phyloP scores from a whole-genome alignment of 2,797 vertebrate species.

The Octomys mimax region DNA sequence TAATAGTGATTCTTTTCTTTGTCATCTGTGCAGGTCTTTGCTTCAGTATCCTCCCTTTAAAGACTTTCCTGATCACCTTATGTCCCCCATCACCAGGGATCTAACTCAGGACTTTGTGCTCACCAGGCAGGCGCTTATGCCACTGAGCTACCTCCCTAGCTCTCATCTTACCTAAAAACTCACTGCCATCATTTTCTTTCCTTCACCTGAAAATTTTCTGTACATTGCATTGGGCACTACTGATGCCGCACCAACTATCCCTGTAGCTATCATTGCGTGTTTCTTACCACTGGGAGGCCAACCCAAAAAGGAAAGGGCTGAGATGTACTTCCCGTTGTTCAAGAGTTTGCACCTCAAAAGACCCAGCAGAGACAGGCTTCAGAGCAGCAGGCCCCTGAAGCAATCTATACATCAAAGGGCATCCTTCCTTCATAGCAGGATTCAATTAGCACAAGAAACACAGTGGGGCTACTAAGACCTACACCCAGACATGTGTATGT shows the following conservation, averaged over 20 bases:
- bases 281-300: neutral
- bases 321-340: no score
- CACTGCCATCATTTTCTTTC: no score
- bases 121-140: no score
- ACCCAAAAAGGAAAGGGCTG: no score
- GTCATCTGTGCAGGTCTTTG: neutral
- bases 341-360: neutral
- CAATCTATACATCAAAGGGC: neutral
- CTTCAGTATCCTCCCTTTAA: neutral
- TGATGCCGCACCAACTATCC: neutral
- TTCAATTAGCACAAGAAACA: neutral
- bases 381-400: neutral
- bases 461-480: neutral
- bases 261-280: neutral
- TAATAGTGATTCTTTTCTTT: neutral
- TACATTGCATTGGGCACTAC: neutral
- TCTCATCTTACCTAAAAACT: neutral
- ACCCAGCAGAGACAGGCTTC: neutral
- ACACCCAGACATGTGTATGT: no score
- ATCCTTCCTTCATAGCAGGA: accelerated
- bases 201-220: neutral
- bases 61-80: neutral
- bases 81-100: no score
- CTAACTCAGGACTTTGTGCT: no score
- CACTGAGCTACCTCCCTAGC: no score